Conservation (phyloP, 2,113 vertebrate genomes). For the Bos javanicus region DNA sequence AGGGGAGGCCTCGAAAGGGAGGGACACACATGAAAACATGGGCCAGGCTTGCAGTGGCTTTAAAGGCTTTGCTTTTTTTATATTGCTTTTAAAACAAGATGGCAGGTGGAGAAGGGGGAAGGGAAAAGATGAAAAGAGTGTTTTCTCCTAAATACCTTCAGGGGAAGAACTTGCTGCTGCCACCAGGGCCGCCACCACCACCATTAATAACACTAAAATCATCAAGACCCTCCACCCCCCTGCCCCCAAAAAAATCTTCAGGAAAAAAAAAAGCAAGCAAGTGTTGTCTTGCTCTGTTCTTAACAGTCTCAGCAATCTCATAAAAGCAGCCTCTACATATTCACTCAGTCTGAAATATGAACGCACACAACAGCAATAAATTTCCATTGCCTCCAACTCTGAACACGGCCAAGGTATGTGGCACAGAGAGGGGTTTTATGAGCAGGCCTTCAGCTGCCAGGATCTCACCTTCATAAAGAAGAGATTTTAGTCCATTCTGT, state of each 20-base stretch:
- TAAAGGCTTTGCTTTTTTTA: not conserved
- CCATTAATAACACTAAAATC: not conserved
- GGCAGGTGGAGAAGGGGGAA: slow-evolving; percentile 22
- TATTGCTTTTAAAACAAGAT: slow-evolving; percentile 68
- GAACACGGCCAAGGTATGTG: slow-evolving; percentile 69
- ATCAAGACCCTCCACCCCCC: not conserved
- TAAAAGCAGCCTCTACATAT: slow-evolving; percentile 71
- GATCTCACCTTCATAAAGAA: slow-evolving; percentile 82
- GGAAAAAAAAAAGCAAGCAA: not conserved
- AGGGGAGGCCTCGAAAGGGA: not conserved
- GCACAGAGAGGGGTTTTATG: slow-evolving; percentile 80
- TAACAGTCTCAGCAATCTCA: slow-evolving; percentile 66
- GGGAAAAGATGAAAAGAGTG: slow-evolving; percentile 43
- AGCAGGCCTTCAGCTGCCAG: slow-evolving; percentile 79
- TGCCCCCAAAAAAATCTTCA: not conserved
- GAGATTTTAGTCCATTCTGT: slow-evolving; percentile 81
- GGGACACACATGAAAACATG: not conserved
- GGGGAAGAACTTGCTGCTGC: slow-evolving; percentile 15
- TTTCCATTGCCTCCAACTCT: slow-evolving; percentile 67
- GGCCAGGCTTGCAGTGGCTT: not conserved
- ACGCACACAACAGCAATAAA: slow-evolving; percentile 73
- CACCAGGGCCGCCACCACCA: not conserved
- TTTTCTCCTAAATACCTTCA: slow-evolving; percentile 68
- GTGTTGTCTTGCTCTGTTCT: slow-evolving; percentile 65
- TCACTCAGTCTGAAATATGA: slow-evolving; percentile 71